A percentile compares a stretch with the other conserved stretches of the same genome.
These are phyloP conservation scores for Sitodiplosis mosellana DNA, from an alignment of 1,140 invertebrate genomes.

Conservation along the genomic window DNA sequence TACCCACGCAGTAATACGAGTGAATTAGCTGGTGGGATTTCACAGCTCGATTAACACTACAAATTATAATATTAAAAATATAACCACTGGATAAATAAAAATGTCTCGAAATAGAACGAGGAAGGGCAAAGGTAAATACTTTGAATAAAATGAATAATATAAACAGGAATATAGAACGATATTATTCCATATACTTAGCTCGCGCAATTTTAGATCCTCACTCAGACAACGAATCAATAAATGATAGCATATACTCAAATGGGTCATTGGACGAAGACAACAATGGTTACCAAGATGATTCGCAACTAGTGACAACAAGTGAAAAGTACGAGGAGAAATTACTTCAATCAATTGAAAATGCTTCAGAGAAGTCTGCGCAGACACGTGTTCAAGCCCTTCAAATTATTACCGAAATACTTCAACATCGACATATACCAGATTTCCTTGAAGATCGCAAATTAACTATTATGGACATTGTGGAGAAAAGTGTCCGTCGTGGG, in stretches of 20 bases:
- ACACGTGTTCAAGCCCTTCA: conserved; percentile 54
- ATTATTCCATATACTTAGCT: too few species aligned
- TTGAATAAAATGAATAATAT: too few species aligned
- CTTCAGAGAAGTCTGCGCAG: conserved; percentile 70
- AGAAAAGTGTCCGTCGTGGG: conserved; percentile 63
- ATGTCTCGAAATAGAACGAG: too few species aligned
- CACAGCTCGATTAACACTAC: too few species aligned
- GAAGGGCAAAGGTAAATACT: too few species aligned
- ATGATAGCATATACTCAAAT: conserved; percentile 37
- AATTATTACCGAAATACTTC: conserved; percentile 51
- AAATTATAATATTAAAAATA: too few species aligned
- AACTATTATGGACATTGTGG: conserved; percentile 64
- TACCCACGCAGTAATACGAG: too few species aligned
- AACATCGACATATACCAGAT: conserved; percentile 59
- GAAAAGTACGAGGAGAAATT: conserved; percentile 83
- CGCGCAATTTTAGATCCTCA: conserved; percentile 13
- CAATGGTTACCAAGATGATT: conserved; percentile 38
- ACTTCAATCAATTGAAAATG: conserved; percentile 64
- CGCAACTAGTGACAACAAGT: conserved; percentile 16
- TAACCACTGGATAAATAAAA: too few species aligned
- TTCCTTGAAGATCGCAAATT: conserved; percentile 56
- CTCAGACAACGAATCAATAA: conserved; percentile 49
- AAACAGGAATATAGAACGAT: too few species aligned
- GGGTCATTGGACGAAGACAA: conserved; percentile 41
- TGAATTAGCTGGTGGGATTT: too few species aligned